A percentile compares a stretch with the other conserved stretches of the same genome.
These are phyloP conservation scores for Drosophila lacertosa DNA, from an alignment of 1,140 invertebrate species.

Conservation along the genomic window DNA sequence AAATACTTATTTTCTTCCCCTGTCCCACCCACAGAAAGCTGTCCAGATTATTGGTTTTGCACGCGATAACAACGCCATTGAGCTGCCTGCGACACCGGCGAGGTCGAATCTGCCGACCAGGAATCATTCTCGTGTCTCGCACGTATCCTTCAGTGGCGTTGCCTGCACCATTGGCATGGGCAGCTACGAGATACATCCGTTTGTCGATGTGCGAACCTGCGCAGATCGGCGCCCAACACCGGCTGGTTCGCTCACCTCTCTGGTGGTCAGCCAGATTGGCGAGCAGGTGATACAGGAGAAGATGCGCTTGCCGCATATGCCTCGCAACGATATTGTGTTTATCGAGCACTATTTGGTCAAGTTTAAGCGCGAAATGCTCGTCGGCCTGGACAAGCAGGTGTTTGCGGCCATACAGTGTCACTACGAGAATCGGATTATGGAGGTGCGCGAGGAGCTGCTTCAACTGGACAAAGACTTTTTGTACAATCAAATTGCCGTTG, in stretches of 20 bases:
- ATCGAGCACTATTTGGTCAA: constrained; percentile 79
- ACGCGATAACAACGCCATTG: constrained; percentile 54
- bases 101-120: background rate
- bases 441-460: constrained; percentile 72
- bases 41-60: constrained; percentile 64
- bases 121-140: constrained; percentile 58
- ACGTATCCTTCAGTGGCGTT: constrained; percentile 69
- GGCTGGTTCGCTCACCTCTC: constrained; percentile 71
- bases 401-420: constrained; percentile 76
- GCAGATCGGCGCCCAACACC: constrained; percentile 65
- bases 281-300: constrained; percentile 60
- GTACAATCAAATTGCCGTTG: constrained; percentile 57
- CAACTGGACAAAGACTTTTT: constrained; percentile 64
- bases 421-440: constrained; percentile 76
- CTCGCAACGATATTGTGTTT: constrained; percentile 68
- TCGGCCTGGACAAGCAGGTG: constrained; percentile 70
- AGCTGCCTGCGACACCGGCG: constrained; percentile 38
- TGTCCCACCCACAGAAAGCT: constrained; percentile 57
- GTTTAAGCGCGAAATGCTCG: constrained; percentile 75
- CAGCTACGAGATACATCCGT: constrained; percentile 78
- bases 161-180: constrained; percentile 72
- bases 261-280: constrained; percentile 62
- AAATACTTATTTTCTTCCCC: background rate
- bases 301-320: constrained; percentile 54
- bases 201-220: constrained; percentile 69